These are phyloP conservation scores for Brachystomella parvula DNA, from an alignment of 1,140 invertebrate species.

Conservation along the genomic window DNA sequence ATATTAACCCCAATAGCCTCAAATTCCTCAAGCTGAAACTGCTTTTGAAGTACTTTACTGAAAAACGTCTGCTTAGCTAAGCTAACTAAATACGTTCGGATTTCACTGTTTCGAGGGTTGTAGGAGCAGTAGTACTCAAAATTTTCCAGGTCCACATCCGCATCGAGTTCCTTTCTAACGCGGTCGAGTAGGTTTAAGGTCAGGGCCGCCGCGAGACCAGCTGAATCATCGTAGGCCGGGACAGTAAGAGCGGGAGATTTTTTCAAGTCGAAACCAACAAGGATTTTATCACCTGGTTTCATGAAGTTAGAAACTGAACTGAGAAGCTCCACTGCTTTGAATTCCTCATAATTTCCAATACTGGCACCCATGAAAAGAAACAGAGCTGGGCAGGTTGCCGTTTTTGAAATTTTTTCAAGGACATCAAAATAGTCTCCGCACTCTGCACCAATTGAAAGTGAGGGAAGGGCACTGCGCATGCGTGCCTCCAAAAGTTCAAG, in stretches of 20 bases:
- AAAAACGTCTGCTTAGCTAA: background rate
- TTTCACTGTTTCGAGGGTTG: background rate
- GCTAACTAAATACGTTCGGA: background rate
- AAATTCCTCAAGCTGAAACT: background rate
- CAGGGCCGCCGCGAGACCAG: background rate
- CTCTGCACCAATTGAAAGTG: background rate
- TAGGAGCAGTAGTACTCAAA: background rate
- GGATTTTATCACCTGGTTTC: background rate
- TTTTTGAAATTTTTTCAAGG: background rate
- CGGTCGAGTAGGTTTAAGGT: constrained; percentile 5
- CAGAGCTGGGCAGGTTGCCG: background rate
- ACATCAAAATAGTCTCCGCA: background rate
- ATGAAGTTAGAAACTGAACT: background rate
- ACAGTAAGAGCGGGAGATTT: background rate
- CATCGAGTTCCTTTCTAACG: background rate
- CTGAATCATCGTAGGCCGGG: background rate
- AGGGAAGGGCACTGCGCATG: background rate
- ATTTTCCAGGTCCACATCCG: background rate
- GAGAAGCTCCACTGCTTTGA: background rate
- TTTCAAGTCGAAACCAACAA: background rate
- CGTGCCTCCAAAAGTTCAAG: background rate
- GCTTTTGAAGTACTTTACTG: background rate
- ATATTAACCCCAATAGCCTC: background rate
- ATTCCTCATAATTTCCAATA: background rate
- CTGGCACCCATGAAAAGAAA: background rate